These are phyloP conservation scores for Athene cunicularia DNA, from an alignment of 2,113 vertebrate species.

Conservation along the genomic window DNA sequence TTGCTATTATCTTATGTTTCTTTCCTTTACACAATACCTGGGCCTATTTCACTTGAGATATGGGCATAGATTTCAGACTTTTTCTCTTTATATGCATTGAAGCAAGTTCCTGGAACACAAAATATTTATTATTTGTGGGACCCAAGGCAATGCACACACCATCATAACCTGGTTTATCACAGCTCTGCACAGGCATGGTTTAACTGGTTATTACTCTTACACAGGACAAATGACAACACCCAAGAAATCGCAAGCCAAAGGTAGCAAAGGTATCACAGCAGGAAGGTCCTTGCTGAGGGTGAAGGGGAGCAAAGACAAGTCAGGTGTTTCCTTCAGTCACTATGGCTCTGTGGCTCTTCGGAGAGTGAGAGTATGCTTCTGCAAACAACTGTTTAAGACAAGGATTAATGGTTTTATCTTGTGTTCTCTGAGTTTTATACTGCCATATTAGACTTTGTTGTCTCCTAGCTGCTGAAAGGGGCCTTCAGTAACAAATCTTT, in stretches of 20 bases:
- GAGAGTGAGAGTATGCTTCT: background rate
- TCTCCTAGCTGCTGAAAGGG: constrained; percentile 9
- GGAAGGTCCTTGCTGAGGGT: background rate
- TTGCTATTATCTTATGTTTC: background rate
- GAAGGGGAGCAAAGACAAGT: background rate
- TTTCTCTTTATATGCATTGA: background rate
- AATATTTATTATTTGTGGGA: background rate
- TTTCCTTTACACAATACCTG: background rate
- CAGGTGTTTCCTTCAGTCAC: background rate
- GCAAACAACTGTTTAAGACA: background rate
- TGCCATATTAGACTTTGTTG: background rate
- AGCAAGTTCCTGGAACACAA: background rate
- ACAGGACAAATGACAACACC: background rate
- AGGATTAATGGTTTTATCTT: background rate
- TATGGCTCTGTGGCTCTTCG: background rate
- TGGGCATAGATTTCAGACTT: background rate
- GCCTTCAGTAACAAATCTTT: background rate
- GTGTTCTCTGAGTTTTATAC: background rate
- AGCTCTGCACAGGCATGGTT: background rate
- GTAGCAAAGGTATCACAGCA: background rate
- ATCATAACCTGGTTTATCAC: background rate
- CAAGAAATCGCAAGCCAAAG: background rate
- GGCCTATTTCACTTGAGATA: background rate
- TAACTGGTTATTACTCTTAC: background rate
- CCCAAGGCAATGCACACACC: background rate